A percentile compares a stretch with the other conserved stretches of the same genome.
phyloP scores from a whole-genome alignment of 1,140 invertebrate species.

The Euura lappo region DNA sequence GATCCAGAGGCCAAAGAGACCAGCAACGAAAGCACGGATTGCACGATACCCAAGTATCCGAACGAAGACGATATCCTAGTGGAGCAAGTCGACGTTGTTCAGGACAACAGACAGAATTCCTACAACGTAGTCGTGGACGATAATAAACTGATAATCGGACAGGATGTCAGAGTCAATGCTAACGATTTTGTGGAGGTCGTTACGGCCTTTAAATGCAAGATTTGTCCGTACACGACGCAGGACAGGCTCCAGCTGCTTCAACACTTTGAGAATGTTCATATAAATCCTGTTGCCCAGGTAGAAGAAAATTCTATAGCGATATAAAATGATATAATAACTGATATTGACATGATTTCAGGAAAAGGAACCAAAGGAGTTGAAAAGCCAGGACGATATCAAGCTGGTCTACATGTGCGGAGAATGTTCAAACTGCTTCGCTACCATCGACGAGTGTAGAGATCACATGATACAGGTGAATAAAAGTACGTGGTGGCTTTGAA shows the following conservation, averaged over 20 bases:
- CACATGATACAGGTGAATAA: constrained; percentile 59
- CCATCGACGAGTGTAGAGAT: constrained; percentile 57
- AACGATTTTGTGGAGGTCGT: constrained; percentile 53
- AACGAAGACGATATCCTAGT: neutral
- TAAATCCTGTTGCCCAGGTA: constrained; percentile 35
- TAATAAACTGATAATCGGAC: constrained; percentile 29
- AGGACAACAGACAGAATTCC: constrained; percentile 23
- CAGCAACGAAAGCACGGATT: neutral
- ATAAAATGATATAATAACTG: neutral
- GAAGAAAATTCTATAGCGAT: neutral
- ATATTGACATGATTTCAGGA: neutral
- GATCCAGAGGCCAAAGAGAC: constrained; percentile 12
- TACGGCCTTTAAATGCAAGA: constrained; percentile 53
- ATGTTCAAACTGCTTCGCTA: constrained; percentile 58
- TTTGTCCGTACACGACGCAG: constrained; percentile 51
- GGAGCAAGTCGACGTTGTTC: constrained; percentile 8
- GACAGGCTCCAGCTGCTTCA: constrained; percentile 43
- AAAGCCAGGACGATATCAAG: constrained; percentile 36
- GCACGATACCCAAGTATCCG: neutral
- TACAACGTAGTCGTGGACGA: constrained; percentile 26
- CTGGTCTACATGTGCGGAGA: constrained; percentile 59
- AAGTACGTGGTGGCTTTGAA: constrained; percentile 22
- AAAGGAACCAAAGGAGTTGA: constrained; percentile 22
- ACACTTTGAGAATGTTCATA: constrained; percentile 48
- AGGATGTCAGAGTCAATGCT: constrained; percentile 39